Conservation (phyloP, 1,140 invertebrate species). For the Zaprionus nigranus region DNA sequence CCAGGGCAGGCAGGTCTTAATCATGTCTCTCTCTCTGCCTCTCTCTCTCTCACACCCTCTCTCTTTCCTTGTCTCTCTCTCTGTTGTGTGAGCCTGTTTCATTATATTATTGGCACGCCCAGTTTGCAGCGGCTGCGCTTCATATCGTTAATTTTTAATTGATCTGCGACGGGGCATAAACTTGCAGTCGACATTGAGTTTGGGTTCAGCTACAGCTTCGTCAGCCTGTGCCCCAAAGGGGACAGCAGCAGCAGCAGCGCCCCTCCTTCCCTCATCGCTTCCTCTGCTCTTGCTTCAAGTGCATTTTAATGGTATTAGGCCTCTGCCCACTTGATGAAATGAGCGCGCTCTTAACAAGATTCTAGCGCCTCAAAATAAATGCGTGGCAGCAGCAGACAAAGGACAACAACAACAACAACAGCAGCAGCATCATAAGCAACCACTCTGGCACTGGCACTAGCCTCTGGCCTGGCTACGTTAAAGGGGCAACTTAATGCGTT, state of each 20-base stretch:
- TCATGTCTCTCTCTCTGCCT: conserved; percentile 20
- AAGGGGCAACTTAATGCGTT: conserved; percentile 65
- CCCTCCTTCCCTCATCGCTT: background rate
- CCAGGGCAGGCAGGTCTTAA: conserved; percentile 23
- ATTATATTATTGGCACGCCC: conserved; percentile 83
- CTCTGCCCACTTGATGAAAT: conserved; percentile 48
- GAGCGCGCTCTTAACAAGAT: conserved; percentile 72
- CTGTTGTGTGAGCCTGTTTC: conserved; percentile 63
- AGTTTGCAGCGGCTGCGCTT: conserved; percentile 73
- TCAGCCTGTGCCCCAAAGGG: conserved; percentile 51
- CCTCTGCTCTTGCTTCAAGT: conserved; percentile 54
- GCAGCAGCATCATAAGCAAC: conserved; percentile 34
- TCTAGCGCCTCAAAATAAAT: conserved; percentile 67
- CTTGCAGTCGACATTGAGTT: conserved; percentile 55
- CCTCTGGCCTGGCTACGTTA: conserved; percentile 25
- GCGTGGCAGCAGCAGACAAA: background rate
- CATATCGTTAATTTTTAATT: conserved; percentile 84
- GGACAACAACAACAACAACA: background rate
- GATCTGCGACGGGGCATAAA: conserved; percentile 68
- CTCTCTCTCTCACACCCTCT: background rate
- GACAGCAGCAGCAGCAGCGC: conserved; percentile 22
- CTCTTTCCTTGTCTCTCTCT: conserved; percentile 1
- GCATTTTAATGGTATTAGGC: conserved; percentile 79
- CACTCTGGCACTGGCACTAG: conserved; percentile 22
- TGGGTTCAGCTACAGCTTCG: conserved; percentile 47